Percentiles rank a stretch among this genome's conserved stretches.
Evolutionary conservation across 1,140 invertebrate genomes (phyloP).

Genomic region (Augochlora pura): DNA sequence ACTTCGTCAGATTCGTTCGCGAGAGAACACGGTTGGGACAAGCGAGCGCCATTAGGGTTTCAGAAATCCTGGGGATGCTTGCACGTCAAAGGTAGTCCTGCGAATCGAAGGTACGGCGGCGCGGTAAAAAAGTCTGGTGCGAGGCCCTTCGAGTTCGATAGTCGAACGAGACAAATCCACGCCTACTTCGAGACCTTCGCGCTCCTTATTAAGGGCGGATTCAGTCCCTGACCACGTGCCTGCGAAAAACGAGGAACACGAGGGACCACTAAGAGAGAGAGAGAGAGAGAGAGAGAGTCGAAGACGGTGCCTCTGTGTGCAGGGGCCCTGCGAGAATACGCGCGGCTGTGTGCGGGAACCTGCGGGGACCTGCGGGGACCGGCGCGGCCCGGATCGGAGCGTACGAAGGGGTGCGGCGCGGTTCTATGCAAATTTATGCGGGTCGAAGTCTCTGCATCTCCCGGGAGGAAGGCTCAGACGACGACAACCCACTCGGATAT

Average conservation of each 20-base stretch:
- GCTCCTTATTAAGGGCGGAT: constrained; percentile 58
- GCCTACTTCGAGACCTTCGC: constrained; percentile 55
- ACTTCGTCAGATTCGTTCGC: not conserved
- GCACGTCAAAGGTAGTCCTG: constrained; percentile 8
- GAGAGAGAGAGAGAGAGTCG: too few relatives aligned
- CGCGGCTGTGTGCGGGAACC: not conserved
- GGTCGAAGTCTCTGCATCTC: constrained; percentile 26
- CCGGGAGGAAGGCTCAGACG: constrained; percentile 17
- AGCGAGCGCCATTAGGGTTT: constrained; percentile 14
- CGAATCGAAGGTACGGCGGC: constrained; percentile 15
- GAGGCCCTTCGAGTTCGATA: constrained; percentile 40
- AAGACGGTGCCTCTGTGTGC: not conserved
- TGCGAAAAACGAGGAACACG: constrained; percentile 48
- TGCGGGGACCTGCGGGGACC: too few relatives aligned
- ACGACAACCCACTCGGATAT: constrained; percentile 54
- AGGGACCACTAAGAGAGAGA: too few relatives aligned
- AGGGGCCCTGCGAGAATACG: not conserved
- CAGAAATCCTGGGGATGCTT: not conserved
- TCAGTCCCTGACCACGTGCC: constrained; percentile 15
- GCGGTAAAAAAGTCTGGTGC: constrained; percentile 13
- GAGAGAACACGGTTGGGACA: not conserved
- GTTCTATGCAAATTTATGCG: constrained; percentile 65
- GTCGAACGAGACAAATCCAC: constrained; percentile 60
- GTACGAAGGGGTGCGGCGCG: constrained; percentile 46
- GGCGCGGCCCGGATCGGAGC: not conserved